Evolutionary conservation across 2,113 vertebrate species (phyloP).

Genomic region (Noturus placidus): DNA sequence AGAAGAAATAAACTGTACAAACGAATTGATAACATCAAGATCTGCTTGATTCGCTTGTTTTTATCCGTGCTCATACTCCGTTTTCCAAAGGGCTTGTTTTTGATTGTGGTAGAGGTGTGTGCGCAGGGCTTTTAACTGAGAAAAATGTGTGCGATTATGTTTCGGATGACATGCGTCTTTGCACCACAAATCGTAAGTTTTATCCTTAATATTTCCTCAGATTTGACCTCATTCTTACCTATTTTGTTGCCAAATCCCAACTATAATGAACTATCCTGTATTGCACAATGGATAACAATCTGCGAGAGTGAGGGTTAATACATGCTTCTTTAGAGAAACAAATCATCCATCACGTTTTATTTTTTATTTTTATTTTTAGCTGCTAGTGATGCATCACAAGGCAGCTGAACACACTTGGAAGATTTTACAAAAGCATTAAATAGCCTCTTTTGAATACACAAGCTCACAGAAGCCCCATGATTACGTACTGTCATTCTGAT

Average conservation of each 20-base stretch:
- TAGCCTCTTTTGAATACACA: too few species aligned
- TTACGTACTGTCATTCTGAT: not conserved
- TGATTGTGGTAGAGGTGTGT: not conserved
- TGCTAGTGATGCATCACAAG: not conserved
- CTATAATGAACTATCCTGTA: not conserved
- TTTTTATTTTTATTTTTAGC: too few species aligned
- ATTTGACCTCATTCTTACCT: not conserved
- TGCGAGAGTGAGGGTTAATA: not conserved
- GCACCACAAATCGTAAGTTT: not conserved
- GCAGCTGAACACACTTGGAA: not conserved
- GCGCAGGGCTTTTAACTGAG: not conserved
- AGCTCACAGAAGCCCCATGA: not conserved
- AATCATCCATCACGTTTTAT: too few species aligned
- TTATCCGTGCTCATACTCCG: not conserved
- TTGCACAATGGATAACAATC: not conserved
- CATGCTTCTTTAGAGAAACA: not conserved
- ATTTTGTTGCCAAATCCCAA: not conserved
- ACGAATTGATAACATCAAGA: slow-evolving; percentile 37
- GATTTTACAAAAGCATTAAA: too few species aligned
- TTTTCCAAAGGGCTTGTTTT: not conserved
- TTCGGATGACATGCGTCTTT: not conserved
- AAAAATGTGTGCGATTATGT: not conserved
- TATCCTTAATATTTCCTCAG: not conserved
- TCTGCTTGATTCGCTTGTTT: not conserved
- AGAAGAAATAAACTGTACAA: slow-evolving; percentile 61